Evolutionary conservation across 2,888 invertebrate genomes (phyloP).

Genomic region (Drosophila kanekoi): DNA sequence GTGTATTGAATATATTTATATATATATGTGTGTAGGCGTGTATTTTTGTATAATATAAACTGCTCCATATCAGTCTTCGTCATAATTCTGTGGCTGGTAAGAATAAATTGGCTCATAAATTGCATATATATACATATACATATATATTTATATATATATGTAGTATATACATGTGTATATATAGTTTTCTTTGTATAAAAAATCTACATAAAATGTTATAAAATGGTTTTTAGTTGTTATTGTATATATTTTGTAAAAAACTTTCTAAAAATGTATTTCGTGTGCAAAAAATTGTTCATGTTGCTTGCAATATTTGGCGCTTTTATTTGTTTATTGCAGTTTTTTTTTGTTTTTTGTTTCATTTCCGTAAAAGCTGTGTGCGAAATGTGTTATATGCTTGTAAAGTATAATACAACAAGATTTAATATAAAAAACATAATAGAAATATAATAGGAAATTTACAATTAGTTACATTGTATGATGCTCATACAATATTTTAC

Average conservation of each 20-base stretch:
- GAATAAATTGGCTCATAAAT: constrained; percentile 75
- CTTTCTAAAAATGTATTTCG: constrained; percentile 47
- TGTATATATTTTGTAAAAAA: constrained; percentile 64
- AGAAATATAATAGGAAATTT: constrained; percentile 56
- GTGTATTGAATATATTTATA: constrained; percentile 33
- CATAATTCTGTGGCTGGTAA: constrained; percentile 69
- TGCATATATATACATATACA: constrained; percentile 39
- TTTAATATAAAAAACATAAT: constrained; percentile 32
- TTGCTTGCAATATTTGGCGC: constrained; percentile 76
- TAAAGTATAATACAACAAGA: constrained; percentile 30
- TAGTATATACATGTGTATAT: constrained; percentile 33
- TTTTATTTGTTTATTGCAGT: constrained; percentile 36
- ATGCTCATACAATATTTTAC: constrained; percentile 56
- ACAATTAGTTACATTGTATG: constrained; percentile 58
- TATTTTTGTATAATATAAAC: constrained; percentile 62
- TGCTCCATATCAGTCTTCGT: constrained; percentile 72
- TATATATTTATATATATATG: constrained; percentile 31
- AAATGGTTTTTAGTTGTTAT: constrained; percentile 50
- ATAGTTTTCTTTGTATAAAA: constrained; percentile 61
- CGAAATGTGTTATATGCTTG: constrained; percentile 23
- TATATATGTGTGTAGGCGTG: constrained; percentile 49
- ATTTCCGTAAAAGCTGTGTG: constrained; percentile 32
- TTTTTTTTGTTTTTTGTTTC: constrained; percentile 22
- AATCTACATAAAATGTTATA: constrained; percentile 71
- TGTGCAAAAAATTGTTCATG: constrained; percentile 58